phyloP scores from a whole-genome alignment of 2,888 invertebrate species.

The Catocala fraxini region DNA sequence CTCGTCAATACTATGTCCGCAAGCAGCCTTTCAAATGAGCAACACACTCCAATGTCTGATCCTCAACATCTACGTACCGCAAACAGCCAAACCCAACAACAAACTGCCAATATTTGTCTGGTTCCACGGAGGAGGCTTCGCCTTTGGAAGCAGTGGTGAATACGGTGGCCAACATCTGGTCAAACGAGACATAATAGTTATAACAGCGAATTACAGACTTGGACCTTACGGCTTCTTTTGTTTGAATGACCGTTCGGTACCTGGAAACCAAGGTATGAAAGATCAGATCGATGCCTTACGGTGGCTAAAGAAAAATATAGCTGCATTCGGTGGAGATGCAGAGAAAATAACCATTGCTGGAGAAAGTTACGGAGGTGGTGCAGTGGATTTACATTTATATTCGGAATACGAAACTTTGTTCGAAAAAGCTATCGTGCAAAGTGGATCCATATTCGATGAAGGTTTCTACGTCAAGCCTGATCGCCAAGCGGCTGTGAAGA shows the following conservation, averaged over 20 bases:
- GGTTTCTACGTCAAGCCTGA: slow-evolving; percentile 58
- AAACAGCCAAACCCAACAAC: slow-evolving; percentile 36
- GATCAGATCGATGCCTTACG: slow-evolving; percentile 68
- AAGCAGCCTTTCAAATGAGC: slow-evolving; percentile 47
- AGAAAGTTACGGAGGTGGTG: slow-evolving; percentile 71
- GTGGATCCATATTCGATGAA: slow-evolving; percentile 61
- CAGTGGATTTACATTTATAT: slow-evolving; percentile 67
- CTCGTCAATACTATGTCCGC: slow-evolving; percentile 59
- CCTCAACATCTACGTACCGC: slow-evolving; percentile 61
- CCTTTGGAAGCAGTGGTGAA: slow-evolving; percentile 63
- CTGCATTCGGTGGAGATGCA: slow-evolving; percentile 67
- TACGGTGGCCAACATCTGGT: slow-evolving; percentile 65
- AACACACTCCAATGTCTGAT: slow-evolving; percentile 60
- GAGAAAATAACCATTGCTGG: slow-evolving; percentile 68
- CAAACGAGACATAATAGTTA: slow-evolving; percentile 60
- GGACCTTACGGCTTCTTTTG: slow-evolving; percentile 77
- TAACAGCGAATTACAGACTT: slow-evolving; percentile 67
- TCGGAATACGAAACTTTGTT: slow-evolving; percentile 61
- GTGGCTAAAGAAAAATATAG: slow-evolving; percentile 71
- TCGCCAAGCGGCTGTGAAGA: slow-evolving; percentile 53
- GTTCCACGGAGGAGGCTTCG: slow-evolving; percentile 75
- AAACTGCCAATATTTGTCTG: slow-evolving; percentile 69
- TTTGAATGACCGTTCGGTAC: slow-evolving; percentile 59
- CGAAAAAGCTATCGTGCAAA: slow-evolving; percentile 66
- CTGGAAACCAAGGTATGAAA: slow-evolving; percentile 70